Percentiles rank a stretch among this genome's conserved stretches.
phyloP scores from a whole-genome alignment of 2,888 invertebrate genomes.

The Agrochola macilenta region DNA sequence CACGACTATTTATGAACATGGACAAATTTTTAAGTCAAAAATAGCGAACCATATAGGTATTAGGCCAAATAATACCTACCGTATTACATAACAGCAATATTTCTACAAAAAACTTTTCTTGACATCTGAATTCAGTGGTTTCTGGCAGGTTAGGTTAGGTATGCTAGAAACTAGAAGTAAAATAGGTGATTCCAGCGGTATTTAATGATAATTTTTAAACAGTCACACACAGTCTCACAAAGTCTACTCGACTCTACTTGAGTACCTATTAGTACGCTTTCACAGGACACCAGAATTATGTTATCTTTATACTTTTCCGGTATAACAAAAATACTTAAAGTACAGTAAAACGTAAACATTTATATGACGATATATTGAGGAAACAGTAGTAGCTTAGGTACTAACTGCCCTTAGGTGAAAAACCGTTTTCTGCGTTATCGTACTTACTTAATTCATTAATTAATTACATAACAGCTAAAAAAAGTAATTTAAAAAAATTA shows the following conservation, averaged over 20 bases:
- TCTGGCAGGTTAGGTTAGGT: background rate
- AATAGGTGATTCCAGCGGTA: background rate
- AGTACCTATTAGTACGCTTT: background rate
- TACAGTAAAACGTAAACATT: too few relatives aligned
- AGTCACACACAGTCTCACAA: background rate
- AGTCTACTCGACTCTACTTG: background rate
- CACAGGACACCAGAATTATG: background rate
- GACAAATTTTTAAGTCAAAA: slow-evolving; percentile 26
- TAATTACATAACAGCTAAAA: background rate
- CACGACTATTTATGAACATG: slow-evolving; percentile 63
- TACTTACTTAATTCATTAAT: background rate
- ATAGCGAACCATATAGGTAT: slow-evolving; percentile 1
- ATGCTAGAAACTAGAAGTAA: background rate
- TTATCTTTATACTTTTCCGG: background rate
- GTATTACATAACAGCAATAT: background rate
- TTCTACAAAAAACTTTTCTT: background rate
- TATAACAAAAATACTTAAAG: background rate
- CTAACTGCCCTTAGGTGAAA: background rate
- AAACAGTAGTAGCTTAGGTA: background rate
- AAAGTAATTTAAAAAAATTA: too few relatives aligned
- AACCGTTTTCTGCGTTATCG: background rate
- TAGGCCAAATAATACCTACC: background rate
- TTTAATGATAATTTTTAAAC: background rate
- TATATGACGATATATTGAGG: background rate
- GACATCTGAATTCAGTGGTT: background rate